Evolutionary conservation across 2,797 vertebrate genomes (phyloP), one percentile per base, ranked within the genome.

Genomic region (Peromyscus nudipes): DNA sequence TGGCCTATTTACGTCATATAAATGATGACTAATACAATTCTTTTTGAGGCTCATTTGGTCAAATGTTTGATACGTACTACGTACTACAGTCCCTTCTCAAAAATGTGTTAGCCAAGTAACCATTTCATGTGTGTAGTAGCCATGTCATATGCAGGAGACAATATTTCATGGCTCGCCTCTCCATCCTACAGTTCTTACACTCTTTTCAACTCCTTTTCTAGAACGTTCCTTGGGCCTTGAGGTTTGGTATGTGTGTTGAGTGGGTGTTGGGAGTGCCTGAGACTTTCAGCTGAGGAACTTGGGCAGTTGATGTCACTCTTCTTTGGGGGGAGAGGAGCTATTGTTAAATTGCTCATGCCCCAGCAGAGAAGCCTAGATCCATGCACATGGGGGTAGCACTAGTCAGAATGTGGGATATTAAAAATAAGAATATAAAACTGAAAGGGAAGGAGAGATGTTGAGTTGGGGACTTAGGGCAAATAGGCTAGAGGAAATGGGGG

Each of bases 11-110:
- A 65, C n/a, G 62, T 1, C 3, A 71, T 34, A 0, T 71, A 90
- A 93, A 77, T 40, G 81, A 49, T 73, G 75, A 84, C 10, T 49
- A 89, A 13, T 83, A 91, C 37, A 6, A 90, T 88, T 49, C 4
- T 71, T 94, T 93, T 67, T 67, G 93, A 86, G 46, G n/a, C 23
- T 82, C 21, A 1, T 85, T 92, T 84, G 43, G 31, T 85, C 31
- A 90, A 93, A 71, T 64, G 8, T 79, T 93, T 84, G 29, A 85
- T 46, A 87, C 96, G 52, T 92, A 87, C 65, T 69, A 19, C 4
- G 40, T 52, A 34, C 6, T 71, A 6, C 46, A 52, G 27, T 89
- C 21, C 67, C n/a, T 37, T 96, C 55, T 92, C 34, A 81, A 37
- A 83, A 95, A 49, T 12, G 7, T 34, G 19, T 64, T 31, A 34